Conservation (phyloP, 2,113 vertebrate genomes). For the Colaptes auratus region DNA sequence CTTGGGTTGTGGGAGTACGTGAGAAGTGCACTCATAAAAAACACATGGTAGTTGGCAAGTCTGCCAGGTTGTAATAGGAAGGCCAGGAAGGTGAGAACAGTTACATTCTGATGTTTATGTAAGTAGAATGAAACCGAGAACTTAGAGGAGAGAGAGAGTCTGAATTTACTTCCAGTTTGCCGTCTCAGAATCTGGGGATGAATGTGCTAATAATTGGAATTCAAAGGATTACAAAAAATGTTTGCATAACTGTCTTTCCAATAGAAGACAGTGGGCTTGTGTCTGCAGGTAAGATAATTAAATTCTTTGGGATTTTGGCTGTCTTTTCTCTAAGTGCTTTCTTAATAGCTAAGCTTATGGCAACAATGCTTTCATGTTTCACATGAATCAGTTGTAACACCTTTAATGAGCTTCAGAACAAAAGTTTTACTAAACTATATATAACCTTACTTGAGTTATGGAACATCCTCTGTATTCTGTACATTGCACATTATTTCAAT, state of each 20-base stretch:
- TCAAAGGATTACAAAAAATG: neutral
- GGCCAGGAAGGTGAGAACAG: neutral
- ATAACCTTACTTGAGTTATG: neutral
- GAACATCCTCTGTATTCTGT: neutral
- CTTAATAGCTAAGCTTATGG: neutral
- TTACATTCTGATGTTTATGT: neutral
- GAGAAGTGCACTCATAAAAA: neutral
- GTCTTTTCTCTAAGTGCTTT: neutral
- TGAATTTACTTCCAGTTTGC: neutral
- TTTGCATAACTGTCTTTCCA: neutral
- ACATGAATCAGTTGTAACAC: neutral
- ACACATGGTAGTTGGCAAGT: neutral
- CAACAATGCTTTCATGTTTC: neutral
- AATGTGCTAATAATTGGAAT: neutral
- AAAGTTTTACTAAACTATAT: neutral
- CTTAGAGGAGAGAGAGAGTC: neutral
- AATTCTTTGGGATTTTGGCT: neutral
- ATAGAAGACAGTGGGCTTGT: neutral
- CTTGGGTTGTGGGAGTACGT: neutral
- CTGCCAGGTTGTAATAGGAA: neutral
- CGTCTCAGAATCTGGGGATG: neutral
- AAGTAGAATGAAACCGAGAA: neutral
- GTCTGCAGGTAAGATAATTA: slow-evolving; percentile 27
- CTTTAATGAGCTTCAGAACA: neutral
- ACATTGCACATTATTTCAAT: neutral